Conservation (phyloP, 2,797 vertebrate genomes). For the Microcaecilia unicolor region DNA sequence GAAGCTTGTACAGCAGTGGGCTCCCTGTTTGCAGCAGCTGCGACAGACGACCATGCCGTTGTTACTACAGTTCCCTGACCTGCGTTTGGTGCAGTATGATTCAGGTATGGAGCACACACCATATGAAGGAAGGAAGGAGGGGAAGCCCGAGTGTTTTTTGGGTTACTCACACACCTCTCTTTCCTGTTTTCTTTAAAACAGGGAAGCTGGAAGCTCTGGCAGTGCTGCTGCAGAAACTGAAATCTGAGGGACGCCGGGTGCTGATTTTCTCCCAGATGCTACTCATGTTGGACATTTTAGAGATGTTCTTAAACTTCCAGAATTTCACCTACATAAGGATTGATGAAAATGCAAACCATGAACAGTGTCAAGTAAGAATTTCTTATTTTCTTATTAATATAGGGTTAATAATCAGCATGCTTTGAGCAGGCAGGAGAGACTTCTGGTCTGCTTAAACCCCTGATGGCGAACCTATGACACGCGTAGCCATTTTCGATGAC, state of each 20-base stretch:
- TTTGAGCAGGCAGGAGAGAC: too few relatives aligned
- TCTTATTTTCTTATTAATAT: too few relatives aligned
- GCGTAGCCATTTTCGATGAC: too few relatives aligned
- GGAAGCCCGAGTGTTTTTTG: too few relatives aligned
- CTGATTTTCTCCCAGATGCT: slow-evolving; percentile 80
- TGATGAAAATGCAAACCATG: slow-evolving; percentile 77
- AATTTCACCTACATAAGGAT: slow-evolving; percentile 83
- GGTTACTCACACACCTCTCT: background rate
- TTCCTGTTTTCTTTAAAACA: slow-evolving; percentile 22
- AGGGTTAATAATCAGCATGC: too few relatives aligned
- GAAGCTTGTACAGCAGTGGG: slow-evolving; percentile 51
- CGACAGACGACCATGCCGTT: slow-evolving; percentile 46
- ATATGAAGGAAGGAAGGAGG: too few relatives aligned
- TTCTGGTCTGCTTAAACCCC: too few relatives aligned
- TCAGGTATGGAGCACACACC: slow-evolving; percentile 65
- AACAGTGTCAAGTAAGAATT: slow-evolving; percentile 79
- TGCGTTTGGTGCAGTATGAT: slow-evolving; percentile 84
- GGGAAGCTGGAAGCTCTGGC: slow-evolving; percentile 93
- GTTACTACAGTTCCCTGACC: slow-evolving; percentile 70
- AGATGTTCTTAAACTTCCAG: slow-evolving; percentile 78
- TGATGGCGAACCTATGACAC: too few relatives aligned
- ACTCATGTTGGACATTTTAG: slow-evolving; percentile 82
- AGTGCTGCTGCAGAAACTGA: slow-evolving; percentile 82
- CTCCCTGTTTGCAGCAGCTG: slow-evolving; percentile 58
- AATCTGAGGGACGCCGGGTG: slow-evolving; percentile 82